Base-by-base conservation (phyloP, 2,113 vertebrate genomes). In the Dicentrarchus labrax region DNA sequence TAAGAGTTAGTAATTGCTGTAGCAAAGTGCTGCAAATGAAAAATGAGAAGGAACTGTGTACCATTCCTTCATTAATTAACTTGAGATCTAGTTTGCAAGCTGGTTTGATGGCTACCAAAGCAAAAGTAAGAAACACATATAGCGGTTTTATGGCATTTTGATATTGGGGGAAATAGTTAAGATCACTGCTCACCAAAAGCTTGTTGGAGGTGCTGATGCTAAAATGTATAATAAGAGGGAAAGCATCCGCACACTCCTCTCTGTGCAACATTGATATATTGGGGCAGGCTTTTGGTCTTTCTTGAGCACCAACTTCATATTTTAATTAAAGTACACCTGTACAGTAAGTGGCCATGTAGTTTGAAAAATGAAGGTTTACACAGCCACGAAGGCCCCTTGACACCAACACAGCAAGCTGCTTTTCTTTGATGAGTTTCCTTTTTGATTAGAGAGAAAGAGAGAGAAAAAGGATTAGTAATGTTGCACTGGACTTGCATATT, bases 1-100 rank as follows among this genome's bases (percentile, higher is more conserved):
- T 77, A 80, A 68, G 68, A 82, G 43, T 90, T 62, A 76, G 86
- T 90, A 91, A 91, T 80, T 87, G 72, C 74, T 78, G 71, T 62
- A 72, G 70, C 76, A 87, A 86, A 89, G 74, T 79, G 80, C 70
- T 78, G 60, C 76, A 78, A 88, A 82, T 85, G 72, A 87, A 75
- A 90, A 91, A 90, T 69, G 76, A 80, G 77, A 72, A 30, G 60
- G 30, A 79, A 67, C 50, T 45, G 43, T 73, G 60, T 82, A 50
- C 53, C 76, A 64, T 82, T 78, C 80, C 48, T 76, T 84, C 72
- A 71, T 80, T 90, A 89, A 91, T 89, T 85, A 79, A 80, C 47
- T n/a, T 41, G 21, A 68, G 62, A 76, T 78, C 45, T 41, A 72
- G 30, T 88, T 85, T 76, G 30, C 60, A 50, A 72, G 82, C 61